Conservation (phyloP, 2,888 invertebrate genomes). For the Drosophila falleni region DNA sequence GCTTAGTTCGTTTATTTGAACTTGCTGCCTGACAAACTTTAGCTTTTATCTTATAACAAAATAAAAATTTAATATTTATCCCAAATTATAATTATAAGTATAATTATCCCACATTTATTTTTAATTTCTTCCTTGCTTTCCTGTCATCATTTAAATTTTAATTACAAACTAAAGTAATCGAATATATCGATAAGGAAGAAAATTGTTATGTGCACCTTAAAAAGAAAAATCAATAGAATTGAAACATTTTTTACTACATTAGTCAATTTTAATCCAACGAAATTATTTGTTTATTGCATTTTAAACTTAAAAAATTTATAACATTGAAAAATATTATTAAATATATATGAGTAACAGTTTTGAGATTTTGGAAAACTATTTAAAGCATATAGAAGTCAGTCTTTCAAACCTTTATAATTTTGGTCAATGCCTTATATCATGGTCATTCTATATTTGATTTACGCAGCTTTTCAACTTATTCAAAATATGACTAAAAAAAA, state of each 20-base stretch:
- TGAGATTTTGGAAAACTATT: too few species aligned
- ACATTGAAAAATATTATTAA: too few species aligned
- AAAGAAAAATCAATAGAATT: too few species aligned
- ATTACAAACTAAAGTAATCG: neutral
- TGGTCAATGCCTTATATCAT: conserved; percentile 31
- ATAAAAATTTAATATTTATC: conserved; percentile 18
- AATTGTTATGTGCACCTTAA: too few species aligned
- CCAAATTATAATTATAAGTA: too few species aligned
- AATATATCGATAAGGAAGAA: too few species aligned
- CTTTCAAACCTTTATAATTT: conserved; percentile 56
- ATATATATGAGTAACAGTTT: too few species aligned
- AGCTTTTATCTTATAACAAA: neutral
- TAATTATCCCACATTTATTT: conserved; percentile 5
- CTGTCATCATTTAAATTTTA: neutral
- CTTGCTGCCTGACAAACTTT: conserved; percentile 2
- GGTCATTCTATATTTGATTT: conserved; percentile 48
- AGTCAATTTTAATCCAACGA: too few species aligned
- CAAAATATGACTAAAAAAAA: conserved; percentile 24
- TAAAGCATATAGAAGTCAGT: conserved; percentile 20
- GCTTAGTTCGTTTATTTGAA: conserved; percentile 40
- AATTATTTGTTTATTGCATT: too few species aligned
- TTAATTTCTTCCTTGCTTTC: neutral
- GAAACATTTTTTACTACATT: too few species aligned
- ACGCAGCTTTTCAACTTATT: conserved; percentile 62
- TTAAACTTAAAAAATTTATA: too few species aligned